phyloP scores from a whole-genome alignment of 2,888 invertebrate species.

The Myopa tessellatipennis region DNA sequence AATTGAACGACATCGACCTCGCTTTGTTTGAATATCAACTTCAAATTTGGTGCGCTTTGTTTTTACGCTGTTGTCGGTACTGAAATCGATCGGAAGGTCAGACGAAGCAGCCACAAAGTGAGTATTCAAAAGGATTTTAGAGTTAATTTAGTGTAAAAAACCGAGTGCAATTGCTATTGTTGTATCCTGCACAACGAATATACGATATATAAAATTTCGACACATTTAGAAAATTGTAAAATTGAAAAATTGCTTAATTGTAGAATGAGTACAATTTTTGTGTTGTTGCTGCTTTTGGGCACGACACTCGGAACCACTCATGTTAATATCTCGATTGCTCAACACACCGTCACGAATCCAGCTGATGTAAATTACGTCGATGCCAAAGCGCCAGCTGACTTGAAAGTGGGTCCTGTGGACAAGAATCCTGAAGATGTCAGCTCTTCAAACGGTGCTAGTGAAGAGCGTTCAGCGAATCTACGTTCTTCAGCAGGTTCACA shows the following conservation, averaged over 20 bases:
- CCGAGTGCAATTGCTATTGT: background rate
- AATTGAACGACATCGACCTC: background rate
- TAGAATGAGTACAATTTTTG: background rate
- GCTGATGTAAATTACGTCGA: slow-evolving; percentile 71
- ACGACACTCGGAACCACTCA: slow-evolving; percentile 57
- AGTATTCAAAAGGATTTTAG: background rate
- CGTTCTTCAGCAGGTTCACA: slow-evolving; percentile 34
- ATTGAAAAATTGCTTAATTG: background rate
- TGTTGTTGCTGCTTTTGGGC: slow-evolving; percentile 54
- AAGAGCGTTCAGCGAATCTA: slow-evolving; percentile 50
- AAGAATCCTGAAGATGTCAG: slow-evolving; percentile 37
- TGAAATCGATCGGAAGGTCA: background rate
- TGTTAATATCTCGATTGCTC: slow-evolving; percentile 61
- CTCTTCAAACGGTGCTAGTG: slow-evolving; percentile 34
- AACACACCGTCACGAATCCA: slow-evolving; percentile 65
- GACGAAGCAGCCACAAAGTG: slow-evolving; percentile 2
- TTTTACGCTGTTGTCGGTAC: slow-evolving; percentile 25
- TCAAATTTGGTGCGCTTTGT: slow-evolving; percentile 21
- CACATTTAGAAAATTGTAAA: background rate
- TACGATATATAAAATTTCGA: too few relatives aligned
- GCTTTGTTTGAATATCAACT: slow-evolving; percentile 24
- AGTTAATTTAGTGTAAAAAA: background rate
- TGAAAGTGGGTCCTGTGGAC: slow-evolving; percentile 54
- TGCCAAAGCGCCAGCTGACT: slow-evolving; percentile 61
- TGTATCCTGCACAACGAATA: too few relatives aligned